Evolutionary conservation across 2,888 invertebrate species (phyloP).

Genomic region (Sphinx pinastri): DNA sequence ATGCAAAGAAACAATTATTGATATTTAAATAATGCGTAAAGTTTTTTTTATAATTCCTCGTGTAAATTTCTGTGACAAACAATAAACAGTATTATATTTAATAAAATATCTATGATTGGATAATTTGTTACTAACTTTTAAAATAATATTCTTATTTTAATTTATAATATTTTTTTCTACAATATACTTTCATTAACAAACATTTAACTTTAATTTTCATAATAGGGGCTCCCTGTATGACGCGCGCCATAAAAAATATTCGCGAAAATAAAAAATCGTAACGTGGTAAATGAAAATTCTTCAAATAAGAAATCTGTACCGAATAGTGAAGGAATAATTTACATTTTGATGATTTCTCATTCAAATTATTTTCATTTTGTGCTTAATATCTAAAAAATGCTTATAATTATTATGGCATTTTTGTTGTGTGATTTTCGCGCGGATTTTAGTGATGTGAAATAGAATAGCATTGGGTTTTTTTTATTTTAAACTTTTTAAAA

Average conservation of each 20-base stretch:
- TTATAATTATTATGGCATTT: slow-evolving; percentile 82
- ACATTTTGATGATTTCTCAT: slow-evolving; percentile 70
- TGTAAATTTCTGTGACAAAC: too few relatives aligned
- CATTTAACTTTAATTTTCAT: too few relatives aligned
- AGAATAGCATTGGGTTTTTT: background rate
- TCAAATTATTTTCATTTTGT: slow-evolving; percentile 73
- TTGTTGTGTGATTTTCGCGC: slow-evolving; percentile 34
- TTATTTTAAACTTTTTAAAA: too few relatives aligned
- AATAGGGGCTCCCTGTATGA: background rate
- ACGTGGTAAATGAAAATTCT: slow-evolving; percentile 63
- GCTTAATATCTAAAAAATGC: slow-evolving; percentile 65
- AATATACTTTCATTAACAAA: too few relatives aligned
- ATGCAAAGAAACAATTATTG: too few relatives aligned
- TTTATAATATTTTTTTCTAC: too few relatives aligned
- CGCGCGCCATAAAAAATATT: slow-evolving; percentile 8
- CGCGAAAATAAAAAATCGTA: slow-evolving; percentile 24
- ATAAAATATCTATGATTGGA: too few relatives aligned
- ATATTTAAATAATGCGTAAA: too few relatives aligned
- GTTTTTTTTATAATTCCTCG: too few relatives aligned
- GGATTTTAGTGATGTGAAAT: background rate
- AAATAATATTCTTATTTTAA: too few relatives aligned
- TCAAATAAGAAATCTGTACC: slow-evolving; percentile 77
- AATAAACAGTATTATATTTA: too few relatives aligned
- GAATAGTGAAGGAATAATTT: slow-evolving; percentile 44
- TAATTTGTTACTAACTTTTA: too few relatives aligned